phyloP scores from a whole-genome alignment of 2,113 vertebrate genomes.

The Pedionomus torquatus region DNA sequence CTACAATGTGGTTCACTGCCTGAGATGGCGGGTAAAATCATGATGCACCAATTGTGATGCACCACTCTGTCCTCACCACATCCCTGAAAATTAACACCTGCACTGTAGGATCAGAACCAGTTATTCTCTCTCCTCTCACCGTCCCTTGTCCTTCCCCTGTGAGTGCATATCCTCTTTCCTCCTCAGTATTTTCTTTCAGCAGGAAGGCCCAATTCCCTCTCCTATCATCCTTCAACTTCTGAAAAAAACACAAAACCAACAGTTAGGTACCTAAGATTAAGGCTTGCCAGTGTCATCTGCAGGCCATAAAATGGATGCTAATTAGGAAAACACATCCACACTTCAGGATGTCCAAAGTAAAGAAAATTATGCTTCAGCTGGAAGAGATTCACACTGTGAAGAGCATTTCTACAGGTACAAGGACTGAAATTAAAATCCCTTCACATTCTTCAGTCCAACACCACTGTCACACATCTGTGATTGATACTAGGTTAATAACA shows the following conservation, averaged over 20 bases:
- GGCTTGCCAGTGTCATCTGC: not conserved
- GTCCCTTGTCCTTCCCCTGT: not conserved
- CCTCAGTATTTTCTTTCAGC: not conserved
- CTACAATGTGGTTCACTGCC: not conserved
- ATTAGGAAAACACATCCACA: not conserved
- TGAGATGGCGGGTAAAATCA: not conserved
- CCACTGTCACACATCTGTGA: accelerated
- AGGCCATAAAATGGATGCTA: not conserved
- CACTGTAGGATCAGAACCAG: not conserved
- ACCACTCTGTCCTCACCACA: not conserved
- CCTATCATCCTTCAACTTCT: not conserved
- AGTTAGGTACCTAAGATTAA: not conserved
- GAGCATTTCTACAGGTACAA: not conserved
- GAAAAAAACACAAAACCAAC: not conserved
- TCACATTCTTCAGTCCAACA: not conserved
- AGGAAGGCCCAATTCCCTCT: not conserved
- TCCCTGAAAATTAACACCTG: not conserved
- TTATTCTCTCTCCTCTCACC: not conserved
- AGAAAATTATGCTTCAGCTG: not conserved
- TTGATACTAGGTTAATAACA: not conserved
- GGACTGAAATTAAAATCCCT: not conserved
- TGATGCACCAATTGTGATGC: accelerated
- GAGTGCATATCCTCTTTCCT: not conserved
- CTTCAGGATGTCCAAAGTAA: not conserved
- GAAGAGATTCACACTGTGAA: not conserved